Evolutionary conservation across 2,888 invertebrate genomes (phyloP), one percentile per base, ranked within the genome.

Genomic region (Dryocosmus kuriphilus): DNA sequence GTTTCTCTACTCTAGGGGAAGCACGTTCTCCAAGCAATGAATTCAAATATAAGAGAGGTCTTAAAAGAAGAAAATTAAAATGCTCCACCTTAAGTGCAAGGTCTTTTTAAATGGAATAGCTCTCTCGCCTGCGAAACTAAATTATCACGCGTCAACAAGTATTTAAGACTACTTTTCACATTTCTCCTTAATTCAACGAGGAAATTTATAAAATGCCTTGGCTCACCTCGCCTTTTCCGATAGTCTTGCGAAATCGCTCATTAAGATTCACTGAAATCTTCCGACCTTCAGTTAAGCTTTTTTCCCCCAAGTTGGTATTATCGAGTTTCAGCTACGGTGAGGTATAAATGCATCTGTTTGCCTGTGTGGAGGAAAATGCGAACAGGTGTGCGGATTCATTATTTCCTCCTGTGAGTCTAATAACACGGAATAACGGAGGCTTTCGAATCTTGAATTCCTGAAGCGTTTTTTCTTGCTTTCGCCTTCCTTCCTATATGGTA

Each of bases 171-270:
- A n/a, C 30, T 71, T 71, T 32, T 14, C 51, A 71, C 71, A 71
- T 55, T 71, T 71, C 19, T n/a, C 30, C 27, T n/a, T 51, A 71
- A 71, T 71, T 71, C 51, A 14, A 0, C 30, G 32, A 71, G 19
- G 32, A 51, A 71, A 51, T 71, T 71, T 32, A 71, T 51, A 71
- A 71, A 71, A 71, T 51, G 46, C 30, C 27, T 51, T 27, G 14
- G 11, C n/a, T 51, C 30, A 71, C 51, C 11, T 71, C n/a, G n/a
- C 19, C 63, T 74, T 73, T 27, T 38, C 38, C 46, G 60, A 14
- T 24, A n/a, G 75, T 78, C 63, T 78, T 76, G 73, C 32, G 74
- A 76, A 62, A 79, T 79, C 75, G 73, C 62, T 73, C 74, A 74
- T 76, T 74, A 79, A 76, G 57, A 74, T 76, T 76, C 61, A 22